Percentiles rank a stretch among this genome's conserved stretches.
phyloP scores from a whole-genome alignment of 2,113 vertebrate genomes.

The Lophura nycthemera region DNA sequence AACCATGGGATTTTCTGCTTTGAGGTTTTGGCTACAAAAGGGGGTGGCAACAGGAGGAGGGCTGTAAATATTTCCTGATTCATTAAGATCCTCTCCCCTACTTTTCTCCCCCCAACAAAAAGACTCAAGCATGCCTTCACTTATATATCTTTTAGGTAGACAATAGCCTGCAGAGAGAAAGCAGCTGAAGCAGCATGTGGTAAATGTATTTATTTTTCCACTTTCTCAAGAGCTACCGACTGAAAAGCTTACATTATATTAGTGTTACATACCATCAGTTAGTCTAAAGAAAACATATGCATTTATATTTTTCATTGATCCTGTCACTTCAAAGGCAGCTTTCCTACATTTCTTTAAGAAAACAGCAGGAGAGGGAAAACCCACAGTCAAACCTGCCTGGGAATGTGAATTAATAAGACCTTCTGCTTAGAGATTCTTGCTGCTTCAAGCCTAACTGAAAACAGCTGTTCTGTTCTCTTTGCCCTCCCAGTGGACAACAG shows the following conservation, averaged over 20 bases:
- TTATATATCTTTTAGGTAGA: constrained; percentile 24
- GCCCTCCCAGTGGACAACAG: neutral
- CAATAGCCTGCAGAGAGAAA: neutral
- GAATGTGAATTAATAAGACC: constrained; percentile 28
- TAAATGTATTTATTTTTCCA: constrained; percentile 52
- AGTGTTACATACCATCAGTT: constrained; percentile 41
- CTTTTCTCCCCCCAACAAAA: neutral
- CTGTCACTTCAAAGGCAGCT: constrained; percentile 57
- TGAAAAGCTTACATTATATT: constrained; percentile 54
- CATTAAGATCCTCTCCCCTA: neutral
- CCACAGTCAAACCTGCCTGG: neutral
- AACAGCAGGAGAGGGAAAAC: constrained; percentile 52
- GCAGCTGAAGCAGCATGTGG: constrained; percentile 50
- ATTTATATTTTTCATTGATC: constrained; percentile 53
- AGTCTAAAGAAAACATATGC: constrained; percentile 48
- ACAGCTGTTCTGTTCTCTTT: neutral
- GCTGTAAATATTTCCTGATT: constrained; percentile 18
- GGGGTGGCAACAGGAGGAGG: neutral
- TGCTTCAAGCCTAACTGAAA: constrained; percentile 25
- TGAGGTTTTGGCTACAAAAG: neutral
- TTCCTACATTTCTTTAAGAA: neutral
- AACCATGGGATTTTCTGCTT: neutral
- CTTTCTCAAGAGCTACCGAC: constrained; percentile 27
- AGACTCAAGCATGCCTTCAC: constrained; percentile 39
- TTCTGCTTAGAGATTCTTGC: neutral